A percentile compares a stretch with the other conserved stretches of the same genome.
Evolutionary conservation across 2,797 vertebrate genomes (phyloP).

Genomic region (Melanotaenia maccullochi): DNA sequence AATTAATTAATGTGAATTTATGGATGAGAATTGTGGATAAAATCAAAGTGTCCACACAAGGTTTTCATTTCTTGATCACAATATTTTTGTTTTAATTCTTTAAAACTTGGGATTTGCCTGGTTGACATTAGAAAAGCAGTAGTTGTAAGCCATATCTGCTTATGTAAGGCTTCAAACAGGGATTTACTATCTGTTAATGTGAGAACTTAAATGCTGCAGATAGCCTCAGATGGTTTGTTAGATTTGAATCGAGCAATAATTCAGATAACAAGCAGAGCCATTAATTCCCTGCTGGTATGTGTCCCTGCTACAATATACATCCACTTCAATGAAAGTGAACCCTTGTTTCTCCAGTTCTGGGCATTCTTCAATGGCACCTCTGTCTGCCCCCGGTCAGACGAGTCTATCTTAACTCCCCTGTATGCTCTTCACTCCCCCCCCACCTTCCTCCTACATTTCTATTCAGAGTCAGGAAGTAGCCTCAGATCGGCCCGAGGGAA

Average conservation of each 20-base stretch:
- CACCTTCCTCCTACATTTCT: slow-evolving; percentile 34
- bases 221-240: slow-evolving; percentile 10
- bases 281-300: slow-evolving; percentile 59
- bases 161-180: neutral
- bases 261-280: slow-evolving; percentile 35
- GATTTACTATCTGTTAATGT: slow-evolving; percentile 9
- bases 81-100: neutral
- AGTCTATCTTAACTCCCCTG: slow-evolving; percentile 67
- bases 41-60: neutral
- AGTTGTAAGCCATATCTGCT: neutral
- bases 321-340: slow-evolving; percentile 70
- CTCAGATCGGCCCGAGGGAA: slow-evolving; percentile 69
- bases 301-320: slow-evolving; percentile 56
- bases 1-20: neutral
- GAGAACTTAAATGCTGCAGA: slow-evolving; percentile 16
- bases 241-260: slow-evolving; percentile 14
- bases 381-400: slow-evolving; percentile 78
- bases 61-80: neutral
- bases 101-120: neutral
- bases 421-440: neutral
- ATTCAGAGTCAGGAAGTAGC: slow-evolving; percentile 83
- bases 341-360: slow-evolving; percentile 70
- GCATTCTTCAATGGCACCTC: slow-evolving; percentile 80
- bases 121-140: neutral
- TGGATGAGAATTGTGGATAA: too few species aligned